Percentiles rank a stretch among this genome's conserved stretches.
Conservation (phyloP, 2,888 invertebrate species). For the Thymelicus acteon region DNA sequence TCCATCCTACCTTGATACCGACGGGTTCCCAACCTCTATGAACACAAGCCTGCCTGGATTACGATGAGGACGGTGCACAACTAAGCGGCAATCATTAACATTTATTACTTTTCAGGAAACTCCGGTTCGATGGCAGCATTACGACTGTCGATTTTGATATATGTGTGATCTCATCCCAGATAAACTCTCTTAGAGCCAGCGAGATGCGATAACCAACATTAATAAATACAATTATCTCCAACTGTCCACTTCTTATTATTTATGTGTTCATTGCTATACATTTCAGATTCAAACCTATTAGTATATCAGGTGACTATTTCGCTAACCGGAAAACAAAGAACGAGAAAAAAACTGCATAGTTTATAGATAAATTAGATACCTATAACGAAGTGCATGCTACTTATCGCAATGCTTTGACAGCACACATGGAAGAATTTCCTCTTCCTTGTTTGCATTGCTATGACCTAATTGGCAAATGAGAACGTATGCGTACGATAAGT, state of each 20-base stretch:
- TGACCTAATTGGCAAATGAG: conserved; percentile 33
- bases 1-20: not conserved
- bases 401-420: conserved; percentile 24
- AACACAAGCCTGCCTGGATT: not conserved
- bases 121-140: conserved; percentile 47
- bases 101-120: conserved; percentile 68
- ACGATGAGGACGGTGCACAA: conserved; percentile 19
- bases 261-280: conserved; percentile 28
- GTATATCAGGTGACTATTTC: conserved; percentile 30
- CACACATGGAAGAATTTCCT: conserved; percentile 32
- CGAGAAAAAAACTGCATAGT: conserved; percentile 29
- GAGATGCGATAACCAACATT: conserved; percentile 38
- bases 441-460: conserved; percentile 38
- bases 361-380: conserved; percentile 26
- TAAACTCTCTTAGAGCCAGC: conserved; percentile 33
- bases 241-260: conserved; percentile 36
- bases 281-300: conserved; percentile 26
- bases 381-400: conserved; percentile 27
- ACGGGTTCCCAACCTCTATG: not conserved
- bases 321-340: conserved; percentile 18
- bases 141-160: conserved; percentile 39
- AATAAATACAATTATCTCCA: conserved; percentile 42
- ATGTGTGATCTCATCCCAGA: conserved; percentile 35
- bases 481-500: conserved; percentile 13
- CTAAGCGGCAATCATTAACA: conserved; percentile 36